Conservation (phyloP, 2,888 invertebrate genomes). For the Oeneis ivallda region DNA sequence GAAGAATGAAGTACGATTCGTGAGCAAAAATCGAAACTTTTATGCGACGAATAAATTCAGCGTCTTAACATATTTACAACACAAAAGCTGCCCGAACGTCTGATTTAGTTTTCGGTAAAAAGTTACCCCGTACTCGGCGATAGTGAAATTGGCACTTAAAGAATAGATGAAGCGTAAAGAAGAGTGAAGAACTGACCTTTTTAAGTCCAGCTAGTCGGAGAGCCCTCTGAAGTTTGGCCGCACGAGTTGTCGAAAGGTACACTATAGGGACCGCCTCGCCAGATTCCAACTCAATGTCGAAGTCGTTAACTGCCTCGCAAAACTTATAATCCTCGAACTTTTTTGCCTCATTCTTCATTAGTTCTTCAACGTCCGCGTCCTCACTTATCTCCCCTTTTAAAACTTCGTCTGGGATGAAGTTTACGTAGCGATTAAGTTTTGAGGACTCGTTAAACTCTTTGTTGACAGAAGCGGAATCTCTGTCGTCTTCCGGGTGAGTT, state of each 20-base stretch:
- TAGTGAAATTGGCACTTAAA: too few relatives aligned
- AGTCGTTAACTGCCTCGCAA: conserved; percentile 73
- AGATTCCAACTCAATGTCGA: conserved; percentile 71
- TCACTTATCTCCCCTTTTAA: conserved; percentile 65
- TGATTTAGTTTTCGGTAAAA: too few relatives aligned
- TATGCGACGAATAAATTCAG: too few relatives aligned
- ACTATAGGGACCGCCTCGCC: conserved; percentile 72
- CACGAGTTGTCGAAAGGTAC: conserved; percentile 76
- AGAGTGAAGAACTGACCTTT: conserved; percentile 66
- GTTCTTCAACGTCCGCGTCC: conserved; percentile 57
- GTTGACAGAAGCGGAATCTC: conserved; percentile 45
- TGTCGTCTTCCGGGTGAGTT: conserved; percentile 61
- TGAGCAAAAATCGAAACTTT: too few relatives aligned
- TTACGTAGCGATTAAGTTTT: conserved; percentile 62
- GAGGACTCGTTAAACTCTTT: conserved; percentile 47
- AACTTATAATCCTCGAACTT: conserved; percentile 74
- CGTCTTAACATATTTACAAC: too few relatives aligned
- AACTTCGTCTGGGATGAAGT: conserved; percentile 67
- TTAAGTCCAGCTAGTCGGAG: conserved; percentile 80
- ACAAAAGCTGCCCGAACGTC: too few relatives aligned
- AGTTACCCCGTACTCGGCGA: too few relatives aligned
- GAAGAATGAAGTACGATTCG: too few relatives aligned
- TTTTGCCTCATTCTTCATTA: conserved; percentile 69
- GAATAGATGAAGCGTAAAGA: too few relatives aligned
- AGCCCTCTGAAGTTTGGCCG: conserved; percentile 78